Base-by-base conservation (phyloP, 2,888 invertebrate species). In the Drosophila anomelani region DNA sequence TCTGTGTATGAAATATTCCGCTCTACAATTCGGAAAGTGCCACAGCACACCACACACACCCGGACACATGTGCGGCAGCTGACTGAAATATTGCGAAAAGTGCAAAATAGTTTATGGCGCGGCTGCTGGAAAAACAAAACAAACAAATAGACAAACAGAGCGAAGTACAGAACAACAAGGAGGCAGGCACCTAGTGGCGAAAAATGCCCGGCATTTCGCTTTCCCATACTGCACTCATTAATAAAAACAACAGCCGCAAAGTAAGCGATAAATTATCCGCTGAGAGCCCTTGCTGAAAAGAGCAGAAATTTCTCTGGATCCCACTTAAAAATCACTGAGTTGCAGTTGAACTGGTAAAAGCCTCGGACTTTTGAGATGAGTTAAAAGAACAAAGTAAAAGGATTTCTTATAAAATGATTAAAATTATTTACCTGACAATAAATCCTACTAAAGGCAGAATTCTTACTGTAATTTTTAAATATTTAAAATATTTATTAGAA, bases 1-100 rank as follows among this genome's bases (percentile, higher is more conserved):
- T 67, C 46, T 69, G 46, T 75, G 64, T 70, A 62, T 75, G 41
- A 73, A 75, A 73, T 73, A 74, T 73, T 62, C 73, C 59, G 70
- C 76, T 71, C 64, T 72, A 80, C 86, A 85, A 88, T 88, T 88
- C 74, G 84, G 79, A 88, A 88, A 86, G 77, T 88, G 83, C 86
- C 81, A 83, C 75, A 75, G 68, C 69, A 49, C 36, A 66, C 57
- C 36, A 66, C 57, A 72, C 73, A 51, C 43, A 49, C 23, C 46
- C 15, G 58, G 23, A 29, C 34, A 41, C 56, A 39, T 9, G 34
- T 49, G 51, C 32, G 17, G 70, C 72, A 78, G 69, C 85, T 74
- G 76, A 80, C 83, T 85, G 86, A 83, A 83, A 83, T 83, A 83
- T 88, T 82, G 83, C 83, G 86, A 86, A 86, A 81, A 77, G 88